Conservation (phyloP, 2,888 invertebrate genomes). For the Teleogryllus oceanicus region DNA sequence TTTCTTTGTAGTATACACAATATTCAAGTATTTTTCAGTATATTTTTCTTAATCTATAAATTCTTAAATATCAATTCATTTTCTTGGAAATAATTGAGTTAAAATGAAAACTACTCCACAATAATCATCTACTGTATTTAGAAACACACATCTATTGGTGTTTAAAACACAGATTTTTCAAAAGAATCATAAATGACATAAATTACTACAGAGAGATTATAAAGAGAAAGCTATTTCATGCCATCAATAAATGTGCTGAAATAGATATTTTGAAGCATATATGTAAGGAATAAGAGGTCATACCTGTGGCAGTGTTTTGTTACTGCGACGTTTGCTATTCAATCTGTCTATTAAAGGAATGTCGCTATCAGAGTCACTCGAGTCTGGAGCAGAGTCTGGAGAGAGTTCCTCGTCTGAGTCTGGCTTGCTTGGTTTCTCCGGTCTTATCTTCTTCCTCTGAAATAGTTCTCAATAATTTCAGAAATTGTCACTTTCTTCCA, state of each 20-base stretch:
- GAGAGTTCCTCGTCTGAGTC: slow-evolving; percentile 39
- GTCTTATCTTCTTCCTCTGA: neutral
- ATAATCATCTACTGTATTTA: neutral
- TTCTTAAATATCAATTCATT: neutral
- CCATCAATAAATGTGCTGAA: neutral
- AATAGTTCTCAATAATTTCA: neutral
- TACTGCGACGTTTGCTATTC: slow-evolving; percentile 21
- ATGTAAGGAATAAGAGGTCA: neutral
- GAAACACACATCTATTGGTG: neutral
- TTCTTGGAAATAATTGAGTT: neutral
- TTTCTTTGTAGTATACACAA: neutral
- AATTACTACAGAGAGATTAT: neutral
- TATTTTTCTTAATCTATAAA: neutral
- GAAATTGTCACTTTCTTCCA: too few species aligned
- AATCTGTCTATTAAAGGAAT: slow-evolving; percentile 32
- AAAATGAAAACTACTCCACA: neutral
- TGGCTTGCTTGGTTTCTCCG: neutral
- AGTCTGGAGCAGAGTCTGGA: slow-evolving; percentile 37
- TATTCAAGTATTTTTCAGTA: neutral
- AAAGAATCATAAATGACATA: neutral
- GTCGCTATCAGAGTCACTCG: slow-evolving; percentile 39
- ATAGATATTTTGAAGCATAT: neutral
- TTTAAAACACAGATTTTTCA: neutral
- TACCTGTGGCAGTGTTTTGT: neutral
- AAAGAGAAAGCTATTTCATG: neutral